Evolutionary conservation across 2,888 invertebrate genomes (phyloP).

Genomic region (Calliopum simillimum): DNA sequence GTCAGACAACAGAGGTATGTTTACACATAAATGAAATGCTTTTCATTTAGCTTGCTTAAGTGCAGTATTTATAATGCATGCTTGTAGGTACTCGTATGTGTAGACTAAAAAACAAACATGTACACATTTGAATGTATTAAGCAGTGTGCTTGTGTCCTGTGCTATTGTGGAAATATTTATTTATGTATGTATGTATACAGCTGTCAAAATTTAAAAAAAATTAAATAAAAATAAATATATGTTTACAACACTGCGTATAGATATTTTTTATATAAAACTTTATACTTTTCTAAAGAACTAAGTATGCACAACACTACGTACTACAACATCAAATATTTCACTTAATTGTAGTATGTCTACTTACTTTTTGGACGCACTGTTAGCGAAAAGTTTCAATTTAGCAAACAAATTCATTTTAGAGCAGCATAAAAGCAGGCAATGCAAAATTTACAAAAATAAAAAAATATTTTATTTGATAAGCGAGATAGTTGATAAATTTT

Average conservation of each 20-base stretch:
- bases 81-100: constrained; percentile 16
- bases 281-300: no score
- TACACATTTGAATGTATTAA: background rate
- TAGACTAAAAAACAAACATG: background rate
- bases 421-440: constrained; percentile 26
- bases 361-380: constrained; percentile 64
- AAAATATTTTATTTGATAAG: background rate
- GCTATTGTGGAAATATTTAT: background rate
- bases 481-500: background rate
- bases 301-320: no score
- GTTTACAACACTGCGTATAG: no score
- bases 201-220: background rate
- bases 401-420: constrained; percentile 29
- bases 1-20: background rate
- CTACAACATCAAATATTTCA: no score
- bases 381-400: constrained; percentile 36
- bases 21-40: constrained; percentile 21
- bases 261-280: no score
- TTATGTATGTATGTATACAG: constrained; percentile 21
- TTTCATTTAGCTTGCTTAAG: constrained; percentile 25
- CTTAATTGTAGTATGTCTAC: constrained; percentile 46
- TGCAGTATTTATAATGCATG: constrained; percentile 31
- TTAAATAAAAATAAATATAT: no score
- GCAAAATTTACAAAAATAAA: constrained; percentile 5
- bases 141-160: constrained; percentile 44